Conservation (phyloP, 2,113 vertebrate species). For the Silurus asotus region DNA sequence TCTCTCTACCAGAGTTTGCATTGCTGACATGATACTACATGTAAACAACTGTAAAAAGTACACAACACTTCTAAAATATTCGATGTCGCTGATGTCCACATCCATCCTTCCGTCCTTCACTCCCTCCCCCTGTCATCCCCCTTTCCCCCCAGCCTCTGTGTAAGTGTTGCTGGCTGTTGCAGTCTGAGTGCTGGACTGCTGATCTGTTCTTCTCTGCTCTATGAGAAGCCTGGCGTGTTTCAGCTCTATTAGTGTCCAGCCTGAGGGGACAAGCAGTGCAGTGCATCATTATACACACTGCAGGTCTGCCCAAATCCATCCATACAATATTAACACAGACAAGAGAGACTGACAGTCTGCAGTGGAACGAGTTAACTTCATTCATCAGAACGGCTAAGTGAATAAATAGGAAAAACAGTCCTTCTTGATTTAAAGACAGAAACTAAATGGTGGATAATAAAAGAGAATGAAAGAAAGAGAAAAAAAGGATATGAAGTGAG, state of each 20-base stretch:
- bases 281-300: conserved; percentile 25
- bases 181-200: conserved; percentile 22
- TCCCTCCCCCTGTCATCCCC: background rate
- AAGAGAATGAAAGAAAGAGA: too few relatives aligned
- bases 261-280: conserved; percentile 28
- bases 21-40: background rate
- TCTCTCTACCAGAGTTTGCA: background rate
- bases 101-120: background rate
- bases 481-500: too few relatives aligned
- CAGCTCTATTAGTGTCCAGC: conserved; percentile 35
- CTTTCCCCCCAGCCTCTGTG: background rate
- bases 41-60: background rate
- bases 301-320: conserved; percentile 4
- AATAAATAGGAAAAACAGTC: background rate
- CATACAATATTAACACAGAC: conserved; percentile 23
- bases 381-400: background rate
- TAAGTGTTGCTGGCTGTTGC: conserved; percentile 32
- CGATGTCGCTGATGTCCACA: background rate
- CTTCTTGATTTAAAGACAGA: background rate
- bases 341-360: background rate
- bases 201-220: conserved; percentile 27
- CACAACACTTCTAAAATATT: background rate
- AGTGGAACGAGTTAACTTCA: background rate
- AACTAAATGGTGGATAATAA: too few relatives aligned
- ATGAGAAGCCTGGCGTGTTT: conserved; percentile 22